Base-by-base conservation (phyloP, 2,888 invertebrate species). In the Cactoblastis cactorum region DNA sequence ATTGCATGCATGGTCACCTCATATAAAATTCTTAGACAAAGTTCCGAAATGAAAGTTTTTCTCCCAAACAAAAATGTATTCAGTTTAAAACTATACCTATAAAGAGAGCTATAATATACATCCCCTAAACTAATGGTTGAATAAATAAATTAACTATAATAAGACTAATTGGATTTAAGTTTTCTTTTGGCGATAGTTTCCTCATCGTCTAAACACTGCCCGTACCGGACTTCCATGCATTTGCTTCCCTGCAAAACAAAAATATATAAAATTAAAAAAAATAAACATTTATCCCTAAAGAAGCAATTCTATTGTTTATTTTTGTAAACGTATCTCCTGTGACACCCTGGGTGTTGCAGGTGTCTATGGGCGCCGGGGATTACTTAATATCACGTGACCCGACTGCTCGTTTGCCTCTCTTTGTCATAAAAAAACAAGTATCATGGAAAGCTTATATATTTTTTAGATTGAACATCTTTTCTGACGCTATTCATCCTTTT, bases 211-310 rank as follows among this genome's bases (percentile, higher is more conserved):
- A 91, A 76, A 53, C 91, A 91, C 62, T 92, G 91, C 0, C 92
- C 92, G 67, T 92, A 92, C 48, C 92, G 84, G 18, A 92, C 90
- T 74, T 80, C 92, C 91, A 85, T 91, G 69, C 90, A 91, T 77
- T 90, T 90, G 77, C 90, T 91, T 65, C 92, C 92, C 92, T 92
- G 83, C 49, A 84, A 90, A 53, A 61, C 63, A 56, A 62, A 65
- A 56, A 47, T 57, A 50, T 50, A 22, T 22, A 38, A 1, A 38
- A 38, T 9, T 38, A 2, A 33, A n/a, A n/a, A n/a, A n/a, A n/a
- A n/a, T n/a, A n/a, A n/a, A n/a, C n/a, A n/a, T n/a, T n/a, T n/a
- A n/a, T n/a, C n/a, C n/a, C n/a, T n/a, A n/a, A n/a, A n/a, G n/a
- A n/a, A n/a, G n/a, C n/a, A n/a, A 6, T 4, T 28, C 28, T 28